Evolutionary conservation across 1,140 invertebrate genomes (phyloP).

Genomic region (Drosophila setifemur): DNA sequence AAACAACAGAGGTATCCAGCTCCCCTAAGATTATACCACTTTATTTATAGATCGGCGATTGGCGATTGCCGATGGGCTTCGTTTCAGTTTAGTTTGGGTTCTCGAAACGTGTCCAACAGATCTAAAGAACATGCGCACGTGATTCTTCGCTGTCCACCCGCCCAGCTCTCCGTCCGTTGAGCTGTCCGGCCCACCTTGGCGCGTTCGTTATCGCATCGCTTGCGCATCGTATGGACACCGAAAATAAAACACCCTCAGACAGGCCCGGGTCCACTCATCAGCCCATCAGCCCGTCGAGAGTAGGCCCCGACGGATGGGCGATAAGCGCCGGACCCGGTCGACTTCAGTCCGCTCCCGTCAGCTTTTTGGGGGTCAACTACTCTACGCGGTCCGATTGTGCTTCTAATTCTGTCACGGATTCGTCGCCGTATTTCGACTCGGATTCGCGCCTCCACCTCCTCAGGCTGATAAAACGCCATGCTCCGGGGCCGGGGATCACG

Average conservation of each 20-base stretch:
- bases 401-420: slow-evolving; percentile 28
- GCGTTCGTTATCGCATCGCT: background rate
- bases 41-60: slow-evolving; percentile 14
- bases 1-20: too few species aligned
- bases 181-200: background rate
- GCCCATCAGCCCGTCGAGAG: background rate
- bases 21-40: background rate
- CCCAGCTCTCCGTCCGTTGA: background rate
- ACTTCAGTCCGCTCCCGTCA: background rate
- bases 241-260: slow-evolving; percentile 6
- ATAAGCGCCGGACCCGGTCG: slow-evolving; percentile 14
- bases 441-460: slow-evolving; percentile 1
- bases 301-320: slow-evolving; percentile 35
- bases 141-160: background rate
- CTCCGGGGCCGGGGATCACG: slow-evolving; percentile 5
- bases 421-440: background rate
- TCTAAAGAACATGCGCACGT: slow-evolving; percentile 18
- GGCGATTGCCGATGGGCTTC: background rate
- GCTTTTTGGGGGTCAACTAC: slow-evolving; percentile 37
- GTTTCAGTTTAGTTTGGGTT: too few species aligned
- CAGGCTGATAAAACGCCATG: slow-evolving; percentile 3
- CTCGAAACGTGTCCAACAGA: background rate
- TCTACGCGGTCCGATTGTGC: slow-evolving; percentile 25
- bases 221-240: slow-evolving; percentile 6
- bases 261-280: slow-evolving; percentile 27